phyloP scores from a whole-genome alignment of 2,797 vertebrate genomes.

The Platalea minor region DNA sequence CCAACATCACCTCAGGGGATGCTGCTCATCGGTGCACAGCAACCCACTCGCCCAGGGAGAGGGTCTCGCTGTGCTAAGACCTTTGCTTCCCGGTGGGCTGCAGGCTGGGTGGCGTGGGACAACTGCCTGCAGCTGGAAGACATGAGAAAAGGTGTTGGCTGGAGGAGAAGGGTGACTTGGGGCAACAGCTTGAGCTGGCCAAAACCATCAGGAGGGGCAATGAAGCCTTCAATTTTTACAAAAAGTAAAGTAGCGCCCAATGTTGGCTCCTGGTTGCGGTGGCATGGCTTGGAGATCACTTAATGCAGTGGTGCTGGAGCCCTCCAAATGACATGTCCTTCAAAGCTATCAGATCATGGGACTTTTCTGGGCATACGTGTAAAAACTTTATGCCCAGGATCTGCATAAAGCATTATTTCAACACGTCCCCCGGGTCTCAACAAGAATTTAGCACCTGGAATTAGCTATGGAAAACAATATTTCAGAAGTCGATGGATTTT shows the following conservation, averaged over 20 bases:
- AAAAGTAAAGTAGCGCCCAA: fast-evolving
- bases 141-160: neutral
- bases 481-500: neutral
- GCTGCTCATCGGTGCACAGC: neutral
- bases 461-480: neutral
- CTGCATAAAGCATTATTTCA: neutral
- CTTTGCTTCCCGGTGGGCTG: neutral
- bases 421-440: fast-evolving
- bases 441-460: neutral
- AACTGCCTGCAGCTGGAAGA: neutral
- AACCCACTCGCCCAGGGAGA: neutral
- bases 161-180: neutral
- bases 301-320: neutral
- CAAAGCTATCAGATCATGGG: neutral
- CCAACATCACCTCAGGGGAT: neutral
- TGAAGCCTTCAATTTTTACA: neutral
- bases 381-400: neutral
- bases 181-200: neutral
- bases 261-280: neutral
- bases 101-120: neutral
- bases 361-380: neutral
- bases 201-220: neutral
- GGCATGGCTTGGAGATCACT: neutral
- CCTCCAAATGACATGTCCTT: neutral
- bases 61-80: neutral